These are phyloP conservation scores for human DNA, from an alignment of 2,113 vertebrate genomes.

Conservation along the genomic window DNA sequence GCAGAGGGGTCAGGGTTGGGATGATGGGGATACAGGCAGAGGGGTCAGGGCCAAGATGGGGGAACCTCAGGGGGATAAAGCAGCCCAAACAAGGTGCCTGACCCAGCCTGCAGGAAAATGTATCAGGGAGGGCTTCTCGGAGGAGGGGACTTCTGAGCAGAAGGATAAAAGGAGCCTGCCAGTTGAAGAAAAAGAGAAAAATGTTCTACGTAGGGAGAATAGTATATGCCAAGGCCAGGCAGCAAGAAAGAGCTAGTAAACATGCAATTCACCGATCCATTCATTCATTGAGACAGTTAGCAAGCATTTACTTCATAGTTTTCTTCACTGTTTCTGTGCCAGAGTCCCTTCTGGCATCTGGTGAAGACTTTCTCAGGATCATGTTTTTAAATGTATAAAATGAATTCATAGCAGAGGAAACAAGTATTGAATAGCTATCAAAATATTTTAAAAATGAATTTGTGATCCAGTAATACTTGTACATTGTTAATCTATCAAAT, in stretches of 20 bases:
- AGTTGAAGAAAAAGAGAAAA: background rate
- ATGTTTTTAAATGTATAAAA: background rate
- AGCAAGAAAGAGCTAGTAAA: background rate
- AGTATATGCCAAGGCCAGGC: background rate
- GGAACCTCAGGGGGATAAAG: background rate
- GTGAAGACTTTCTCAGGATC: background rate
- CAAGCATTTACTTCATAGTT: background rate
- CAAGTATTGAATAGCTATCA: background rate
- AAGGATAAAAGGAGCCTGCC: background rate
- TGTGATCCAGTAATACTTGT: no score
- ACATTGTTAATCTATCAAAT: no score
- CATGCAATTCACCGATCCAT: rapidly evolving
- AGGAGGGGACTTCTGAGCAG: background rate
- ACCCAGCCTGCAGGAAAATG: background rate
- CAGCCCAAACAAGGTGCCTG: background rate
- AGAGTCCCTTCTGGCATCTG: background rate
- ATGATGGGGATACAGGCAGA: background rate
- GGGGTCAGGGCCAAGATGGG: no score
- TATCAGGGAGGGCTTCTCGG: background rate
- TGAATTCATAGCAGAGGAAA: background rate
- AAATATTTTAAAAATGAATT: background rate
- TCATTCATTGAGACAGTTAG: background rate
- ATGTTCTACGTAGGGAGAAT: background rate
- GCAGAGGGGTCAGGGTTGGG: background rate
- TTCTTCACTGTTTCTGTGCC: background rate